A percentile compares a stretch with the other conserved stretches of the same genome.
phyloP scores from a whole-genome alignment of 2,113 vertebrate genomes.

The Pipa parva region DNA sequence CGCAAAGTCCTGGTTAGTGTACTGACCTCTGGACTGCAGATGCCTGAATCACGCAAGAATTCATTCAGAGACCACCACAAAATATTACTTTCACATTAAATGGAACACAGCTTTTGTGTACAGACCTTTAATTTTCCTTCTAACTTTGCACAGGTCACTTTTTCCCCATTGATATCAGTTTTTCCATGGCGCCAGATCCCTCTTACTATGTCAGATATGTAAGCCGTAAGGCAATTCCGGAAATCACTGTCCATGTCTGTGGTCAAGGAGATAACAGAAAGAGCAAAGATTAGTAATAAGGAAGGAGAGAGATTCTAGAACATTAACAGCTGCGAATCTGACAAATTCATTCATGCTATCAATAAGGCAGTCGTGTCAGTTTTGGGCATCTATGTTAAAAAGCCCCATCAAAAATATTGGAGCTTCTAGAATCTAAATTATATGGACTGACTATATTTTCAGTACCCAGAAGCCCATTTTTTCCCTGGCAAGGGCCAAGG shows the following conservation, averaged over 20 bases:
- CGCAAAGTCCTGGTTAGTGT: too few species aligned
- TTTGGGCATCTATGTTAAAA: too few species aligned
- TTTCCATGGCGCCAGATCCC: slow-evolving; percentile 17
- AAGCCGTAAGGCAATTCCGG: slow-evolving; percentile 15
- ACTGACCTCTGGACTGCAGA: too few species aligned
- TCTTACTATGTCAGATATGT: slow-evolving; percentile 17
- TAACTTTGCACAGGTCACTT: slow-evolving; percentile 23
- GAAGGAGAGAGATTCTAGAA: background rate
- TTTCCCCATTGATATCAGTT: background rate
- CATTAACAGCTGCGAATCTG: too few species aligned
- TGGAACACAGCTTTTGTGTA: background rate
- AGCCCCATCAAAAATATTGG: too few species aligned
- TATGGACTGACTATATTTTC: too few species aligned
- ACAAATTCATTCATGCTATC: too few species aligned
- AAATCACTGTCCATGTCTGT: slow-evolving; percentile 43
- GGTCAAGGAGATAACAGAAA: background rate
- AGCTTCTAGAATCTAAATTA: too few species aligned
- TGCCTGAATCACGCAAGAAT: too few species aligned
- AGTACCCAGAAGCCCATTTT: too few species aligned
- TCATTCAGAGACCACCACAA: background rate
- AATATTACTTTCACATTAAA: background rate
- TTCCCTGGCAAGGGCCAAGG: too few species aligned
- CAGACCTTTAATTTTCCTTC: slow-evolving; percentile 38
- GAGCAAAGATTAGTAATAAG: background rate
- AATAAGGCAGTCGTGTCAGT: too few species aligned